A percentile compares a stretch with the other conserved stretches of the same genome.
Conservation (phyloP, 2,888 invertebrate species). For the Noctua pronuba region DNA sequence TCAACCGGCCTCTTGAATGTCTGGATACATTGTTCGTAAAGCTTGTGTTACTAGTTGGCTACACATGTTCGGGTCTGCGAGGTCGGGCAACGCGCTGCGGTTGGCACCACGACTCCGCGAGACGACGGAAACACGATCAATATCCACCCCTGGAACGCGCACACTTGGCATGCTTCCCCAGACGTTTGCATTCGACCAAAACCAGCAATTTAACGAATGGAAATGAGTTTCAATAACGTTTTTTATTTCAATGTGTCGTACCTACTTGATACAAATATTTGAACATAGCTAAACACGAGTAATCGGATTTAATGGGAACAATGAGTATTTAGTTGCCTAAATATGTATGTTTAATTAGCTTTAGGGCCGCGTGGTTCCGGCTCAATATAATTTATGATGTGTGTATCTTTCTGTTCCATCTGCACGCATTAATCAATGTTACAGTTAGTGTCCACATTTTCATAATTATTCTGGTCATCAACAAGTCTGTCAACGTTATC, state of each 20-base stretch:
- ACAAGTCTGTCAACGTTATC: constrained; percentile 48
- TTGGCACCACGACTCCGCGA: background rate
- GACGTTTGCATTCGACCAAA: constrained; percentile 37
- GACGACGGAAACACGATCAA: constrained; percentile 47
- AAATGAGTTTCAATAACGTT: constrained; percentile 39
- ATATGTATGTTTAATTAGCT: constrained; percentile 6
- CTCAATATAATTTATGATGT: constrained; percentile 51
- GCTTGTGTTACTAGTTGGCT: constrained; percentile 17
- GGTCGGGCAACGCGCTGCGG: constrained; percentile 17
- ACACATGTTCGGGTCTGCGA: constrained; percentile 7
- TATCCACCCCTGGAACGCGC: constrained; percentile 46
- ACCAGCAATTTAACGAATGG: constrained; percentile 31
- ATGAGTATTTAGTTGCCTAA: constrained; percentile 29
- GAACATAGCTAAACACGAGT: constrained; percentile 37
- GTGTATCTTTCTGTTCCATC: constrained; percentile 50
- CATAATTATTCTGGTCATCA: constrained; percentile 44
- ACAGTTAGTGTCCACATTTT: constrained; percentile 50
- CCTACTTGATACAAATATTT: constrained; percentile 48
- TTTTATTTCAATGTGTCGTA: constrained; percentile 45
- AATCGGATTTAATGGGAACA: constrained; percentile 42
- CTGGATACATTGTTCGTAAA: constrained; percentile 24
- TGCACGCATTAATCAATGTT: constrained; percentile 54
- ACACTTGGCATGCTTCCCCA: constrained; percentile 52
- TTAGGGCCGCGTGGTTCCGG: constrained; percentile 15
- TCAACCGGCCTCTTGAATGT: constrained; percentile 31